Evolutionary conservation across 2,797 vertebrate genomes (phyloP).

Genomic region (Lutjanus argentimaculatus): DNA sequence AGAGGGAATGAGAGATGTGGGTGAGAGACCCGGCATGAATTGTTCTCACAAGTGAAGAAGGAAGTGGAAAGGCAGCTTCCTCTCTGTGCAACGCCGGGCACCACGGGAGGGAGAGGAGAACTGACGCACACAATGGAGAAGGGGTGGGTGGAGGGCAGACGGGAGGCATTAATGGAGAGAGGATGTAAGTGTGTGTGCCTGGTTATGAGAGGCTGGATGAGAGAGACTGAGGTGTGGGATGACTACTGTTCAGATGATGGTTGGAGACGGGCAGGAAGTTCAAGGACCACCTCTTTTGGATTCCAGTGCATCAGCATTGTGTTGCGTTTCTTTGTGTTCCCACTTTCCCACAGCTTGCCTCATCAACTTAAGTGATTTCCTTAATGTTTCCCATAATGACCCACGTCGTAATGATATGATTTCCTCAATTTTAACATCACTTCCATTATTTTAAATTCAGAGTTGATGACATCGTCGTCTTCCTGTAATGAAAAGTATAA

Average conservation of each 20-base stretch:
- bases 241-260: conserved; percentile 34
- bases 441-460: not conserved
- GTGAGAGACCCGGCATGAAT: conserved; percentile 73
- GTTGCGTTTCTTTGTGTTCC: conserved; percentile 24
- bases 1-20: conserved; percentile 31
- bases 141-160: conserved; percentile 57
- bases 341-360: conserved; percentile 51
- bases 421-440: not conserved
- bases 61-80: conserved; percentile 85
- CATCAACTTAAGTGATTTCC: conserved; percentile 7
- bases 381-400: not conserved
- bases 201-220: conserved; percentile 47
- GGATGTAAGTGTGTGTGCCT: conserved; percentile 66
- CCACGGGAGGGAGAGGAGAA: conserved; percentile 67
- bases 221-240: conserved; percentile 36
- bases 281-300: conserved; percentile 1
- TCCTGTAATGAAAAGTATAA: conserved; percentile 1
- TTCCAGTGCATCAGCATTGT: conserved; percentile 20
- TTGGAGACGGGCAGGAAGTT: conserved; percentile 30
- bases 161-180: conserved; percentile 61
- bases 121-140: conserved; percentile 74
- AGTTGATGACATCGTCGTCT: not conserved
- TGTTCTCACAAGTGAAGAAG: conserved; percentile 81
- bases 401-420: not conserved
- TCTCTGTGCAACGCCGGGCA: conserved; percentile 60